Percentiles rank a stretch among this genome's conserved stretches.
phyloP scores from a whole-genome alignment of 1,140 invertebrate genomes.

The Leptoteleia sp. region DNA sequence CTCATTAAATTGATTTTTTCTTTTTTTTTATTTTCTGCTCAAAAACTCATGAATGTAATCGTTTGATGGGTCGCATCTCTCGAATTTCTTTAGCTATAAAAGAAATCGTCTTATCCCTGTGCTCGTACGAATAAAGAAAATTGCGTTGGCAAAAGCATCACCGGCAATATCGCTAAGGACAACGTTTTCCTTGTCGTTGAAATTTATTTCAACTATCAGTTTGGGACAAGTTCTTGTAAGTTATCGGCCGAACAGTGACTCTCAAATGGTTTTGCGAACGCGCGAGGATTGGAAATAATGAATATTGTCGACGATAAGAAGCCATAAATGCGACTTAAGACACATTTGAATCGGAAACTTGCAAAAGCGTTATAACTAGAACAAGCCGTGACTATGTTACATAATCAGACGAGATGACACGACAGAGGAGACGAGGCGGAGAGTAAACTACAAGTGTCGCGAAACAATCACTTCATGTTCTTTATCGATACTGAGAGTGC shows the following conservation, averaged over 20 bases:
- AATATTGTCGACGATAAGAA: conserved; percentile 10
- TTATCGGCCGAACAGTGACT: conserved; percentile 24
- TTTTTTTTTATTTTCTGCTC: too few species aligned
- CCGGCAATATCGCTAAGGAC: background rate
- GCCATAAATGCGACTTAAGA: conserved; percentile 24
- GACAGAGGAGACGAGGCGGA: background rate
- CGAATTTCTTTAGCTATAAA: too few species aligned
- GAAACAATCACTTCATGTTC: too few species aligned
- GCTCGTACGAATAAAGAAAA: conserved; percentile 5
- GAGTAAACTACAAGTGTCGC: too few species aligned
- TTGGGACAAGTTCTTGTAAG: background rate
- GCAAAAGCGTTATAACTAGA: conserved; percentile 37
- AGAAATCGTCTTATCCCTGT: too few species aligned
- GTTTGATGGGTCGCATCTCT: too few species aligned
- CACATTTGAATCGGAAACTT: conserved; percentile 31
- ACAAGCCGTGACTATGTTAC: conserved; percentile 16
- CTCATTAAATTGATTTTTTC: too few species aligned
- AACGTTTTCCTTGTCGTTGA: background rate
- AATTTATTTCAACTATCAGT: conserved; percentile 8
- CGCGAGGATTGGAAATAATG: conserved; percentile 9
- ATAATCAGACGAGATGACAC: conserved; percentile 23
- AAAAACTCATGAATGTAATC: too few species aligned
- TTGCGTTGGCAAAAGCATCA: conserved; percentile 7
- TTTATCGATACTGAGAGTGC: too few species aligned
- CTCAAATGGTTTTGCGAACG: conserved; percentile 16